Evolutionary conservation across 2,797 vertebrate species (phyloP).

Genomic region (Sus cebifrons): DNA sequence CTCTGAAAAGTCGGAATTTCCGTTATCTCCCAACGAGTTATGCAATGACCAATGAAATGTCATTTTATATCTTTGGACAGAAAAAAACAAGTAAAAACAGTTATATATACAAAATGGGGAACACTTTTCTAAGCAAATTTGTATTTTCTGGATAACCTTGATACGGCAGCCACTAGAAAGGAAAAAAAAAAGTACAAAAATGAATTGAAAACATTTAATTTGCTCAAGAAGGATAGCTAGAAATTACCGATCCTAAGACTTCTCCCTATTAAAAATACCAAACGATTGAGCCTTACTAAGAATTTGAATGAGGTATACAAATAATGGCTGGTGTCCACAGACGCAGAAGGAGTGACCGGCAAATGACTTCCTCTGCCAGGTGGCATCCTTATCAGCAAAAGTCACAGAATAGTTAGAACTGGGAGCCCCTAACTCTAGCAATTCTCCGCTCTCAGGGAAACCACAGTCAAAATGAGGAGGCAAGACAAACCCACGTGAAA

Average conservation of each 20-base stretch:
- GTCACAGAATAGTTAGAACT: neutral
- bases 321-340: neutral
- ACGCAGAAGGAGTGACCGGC: neutral
- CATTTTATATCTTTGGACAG: neutral
- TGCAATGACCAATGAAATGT: neutral
- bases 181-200: neutral
- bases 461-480: neutral
- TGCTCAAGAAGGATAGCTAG: neutral
- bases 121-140: neutral
- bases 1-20: conserved; percentile 35
- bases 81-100: neutral
- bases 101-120: neutral
- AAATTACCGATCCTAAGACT: conserved; percentile 37
- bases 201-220: neutral
- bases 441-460: neutral
- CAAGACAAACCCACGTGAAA: neutral
- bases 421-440: neutral
- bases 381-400: neutral
- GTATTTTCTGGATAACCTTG: neutral
- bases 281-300: conserved; percentile 2
- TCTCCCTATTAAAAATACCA: neutral
- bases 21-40: conserved; percentile 53
- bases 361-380: neutral
- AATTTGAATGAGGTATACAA: neutral
- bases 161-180: neutral